Evolutionary conservation across 2,888 invertebrate genomes (phyloP), one percentile per base, ranked within the genome.

Genomic region (Hetaerina titia): DNA sequence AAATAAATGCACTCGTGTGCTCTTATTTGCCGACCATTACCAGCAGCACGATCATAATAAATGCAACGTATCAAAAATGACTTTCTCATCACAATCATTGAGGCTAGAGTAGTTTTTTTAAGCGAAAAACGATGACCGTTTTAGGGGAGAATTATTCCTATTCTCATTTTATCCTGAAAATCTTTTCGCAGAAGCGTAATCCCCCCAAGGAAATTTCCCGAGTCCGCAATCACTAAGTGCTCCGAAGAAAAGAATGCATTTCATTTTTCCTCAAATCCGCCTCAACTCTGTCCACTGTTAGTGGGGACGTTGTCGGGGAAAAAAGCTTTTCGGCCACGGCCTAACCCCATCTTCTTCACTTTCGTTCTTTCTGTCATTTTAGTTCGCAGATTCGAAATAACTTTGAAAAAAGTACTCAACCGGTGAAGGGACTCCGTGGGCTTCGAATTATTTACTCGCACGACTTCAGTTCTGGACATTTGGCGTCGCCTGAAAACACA

Each of bases 191-290:
- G 69, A 69, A 69, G n/a, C 69, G 22, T n/a, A 69, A 69, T 88
- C 60, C 90, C 90, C 60, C 19, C 25, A 31, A 63, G 60, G 90
- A 63, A 31, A 45, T 90, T 90, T 90, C 45, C 7, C 19, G 17
- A 17, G 25, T 8, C 90, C 90, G 63, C 45, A 25, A 19, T 90
- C n/a, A 57, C 64, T 17, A 31, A 90, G 31, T n/a, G 31, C 63
- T 63, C 17, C 45, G 31, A 64, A 60, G 60, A 31, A 90, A 90
- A 58, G 31, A 63, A 90, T 45, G 63, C 17, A 90, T 45, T 64
- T 64, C 90, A 90, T 90, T 64, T 69, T 90, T 64, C 22, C 15
- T 64, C 64, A 57, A 90, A 64, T 64, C 90, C 90, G 25, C 64
- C 64, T 19, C 64, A 64, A 64, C 64, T 31, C 64, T 64, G 9